Evolutionary conservation across 37 sponge, comb jelly and placozoan genomes (phyloP), one percentile per base, ranked within the genome.

Genomic region (Axinella damicornis): DNA sequence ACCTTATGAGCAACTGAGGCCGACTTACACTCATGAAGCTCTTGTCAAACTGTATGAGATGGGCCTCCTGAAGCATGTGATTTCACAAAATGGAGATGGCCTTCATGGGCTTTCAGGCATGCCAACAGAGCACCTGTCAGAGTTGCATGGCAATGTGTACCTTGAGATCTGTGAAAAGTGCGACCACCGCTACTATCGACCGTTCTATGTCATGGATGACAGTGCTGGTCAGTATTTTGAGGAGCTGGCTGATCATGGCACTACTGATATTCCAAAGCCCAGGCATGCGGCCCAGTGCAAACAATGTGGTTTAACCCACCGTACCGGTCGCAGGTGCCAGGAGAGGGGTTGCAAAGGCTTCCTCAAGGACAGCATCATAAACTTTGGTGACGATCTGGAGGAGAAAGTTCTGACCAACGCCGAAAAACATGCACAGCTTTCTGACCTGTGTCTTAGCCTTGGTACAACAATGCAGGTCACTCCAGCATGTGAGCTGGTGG

Each of bases 21-120:
- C 94, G 40, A 93, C 94, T 1, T 93, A 93, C 90, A 90, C 94
- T 6, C 94, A 93, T 77, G 94, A 93, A 69, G 87, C 87, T 14
- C 57, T 93, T 2, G 72, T 53, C 9, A 82, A 88, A 38, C 87
- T 93, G 54, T 27, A 86, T n/a, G 90, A 93, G 53, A 24, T 83
- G 87, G 94, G 84, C 0, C 68, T 89, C n/a, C 14, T 93, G 28
- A 89, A 89, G 38, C 79, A 93, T 68, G 69, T 93, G 57, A 93
- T 89, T 35, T 92, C 87, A 27, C 94, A 93, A 71, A 93, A 93
- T 72, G 87, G 94, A n/a, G 94, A 93, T 54, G 94, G 94, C 24
- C 87, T 93, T 27, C 90, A 93, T 73, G 56, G 53, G 30, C 58
- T 93, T 38, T 89, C 90, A 21, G 94, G 88, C 20, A 64, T 93